Base-by-base conservation (phyloP, 2,888 invertebrate genomes). In the Nowickia ferox region DNA sequence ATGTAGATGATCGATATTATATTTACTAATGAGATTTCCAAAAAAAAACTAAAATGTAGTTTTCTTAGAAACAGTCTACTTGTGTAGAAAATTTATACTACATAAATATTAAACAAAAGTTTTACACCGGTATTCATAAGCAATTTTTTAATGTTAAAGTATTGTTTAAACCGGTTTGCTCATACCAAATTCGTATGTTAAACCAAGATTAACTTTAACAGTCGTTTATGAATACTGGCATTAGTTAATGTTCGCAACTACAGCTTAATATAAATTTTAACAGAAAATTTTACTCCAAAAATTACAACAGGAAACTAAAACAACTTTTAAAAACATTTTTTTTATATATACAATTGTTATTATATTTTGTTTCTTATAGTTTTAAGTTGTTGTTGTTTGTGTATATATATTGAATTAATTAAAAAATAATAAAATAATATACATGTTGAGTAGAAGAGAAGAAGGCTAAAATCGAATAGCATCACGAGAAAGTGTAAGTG, bases 351-450 rank as follows among this genome's bases (percentile, higher is more conserved):
- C 46, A 66, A 77, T 85, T 81, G 77, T 81, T 81, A 75, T 79
- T 66, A 72, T 80, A 75, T 69, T 80, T 78, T 71, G 42, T 82
- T 71, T 48, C 48, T 61, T 55, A 61, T 86, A 75, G 72, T 72
- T 61, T 61, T 86, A 86, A 83, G 86, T 86, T 86, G 83, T 86
- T 86, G 79, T 86, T 86, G 85, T 82, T 82, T 79, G 30, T 68
- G 55, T 74, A 72, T 78, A 76, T 57, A 69, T 30, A 30, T 6
- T 30, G 19, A 40, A 59, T 59, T 68, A 72, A 30, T 59, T 74
- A 38, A 40, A 46, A 51, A 59, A 65, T 53, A 63, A 15, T 0
- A 30, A 30, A 30, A 30, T 30, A 30, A 30, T 30, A 30, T 30
- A 30, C 30, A 30, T 30, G 30, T 48, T 53, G 9, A 61, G 42